Evolutionary conservation across 2,888 invertebrate genomes (phyloP).

Genomic region (Drosophila eohydei): DNA sequence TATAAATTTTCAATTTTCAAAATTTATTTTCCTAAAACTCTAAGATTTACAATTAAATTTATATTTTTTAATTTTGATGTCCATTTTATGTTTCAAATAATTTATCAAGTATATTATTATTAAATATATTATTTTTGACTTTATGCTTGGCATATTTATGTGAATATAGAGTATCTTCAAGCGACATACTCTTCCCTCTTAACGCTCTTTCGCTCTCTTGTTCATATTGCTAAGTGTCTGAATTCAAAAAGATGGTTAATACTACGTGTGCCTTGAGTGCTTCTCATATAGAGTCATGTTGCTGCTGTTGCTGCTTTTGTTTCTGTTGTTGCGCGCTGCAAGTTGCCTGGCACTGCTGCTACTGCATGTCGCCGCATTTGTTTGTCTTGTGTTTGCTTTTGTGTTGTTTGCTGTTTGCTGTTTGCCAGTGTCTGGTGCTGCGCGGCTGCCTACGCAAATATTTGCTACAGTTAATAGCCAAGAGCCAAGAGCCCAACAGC

Average conservation of each 20-base stretch:
- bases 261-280: slow-evolving; percentile 26
- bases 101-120: not conserved
- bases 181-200: not conserved
- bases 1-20: too few species aligned
- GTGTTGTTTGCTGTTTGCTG: slow-evolving; percentile 60
- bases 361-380: slow-evolving; percentile 37
- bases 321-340: slow-evolving; percentile 15
- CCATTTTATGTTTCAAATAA: too few species aligned
- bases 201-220: slow-evolving; percentile 10
- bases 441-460: slow-evolving; percentile 72
- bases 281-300: slow-evolving; percentile 13
- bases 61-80: too few species aligned
- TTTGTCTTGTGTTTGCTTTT: slow-evolving; percentile 57
- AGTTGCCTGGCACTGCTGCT: slow-evolving; percentile 11
- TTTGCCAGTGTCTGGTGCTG: slow-evolving; percentile 60
- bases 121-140: not conserved
- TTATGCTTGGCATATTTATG: too few species aligned
- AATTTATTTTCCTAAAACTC: too few species aligned
- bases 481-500: slow-evolving; percentile 67
- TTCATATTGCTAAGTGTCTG: slow-evolving; percentile 48
- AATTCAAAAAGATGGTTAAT: slow-evolving; percentile 37
- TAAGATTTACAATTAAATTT: too few species aligned
- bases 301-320: slow-evolving; percentile 8
- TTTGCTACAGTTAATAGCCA: slow-evolving; percentile 77
- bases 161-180: not conserved